Evolutionary conservation across 2,797 vertebrate species (phyloP), one percentile per base, ranked within the genome.

Genomic region (Cryptoprocta ferox): DNA sequence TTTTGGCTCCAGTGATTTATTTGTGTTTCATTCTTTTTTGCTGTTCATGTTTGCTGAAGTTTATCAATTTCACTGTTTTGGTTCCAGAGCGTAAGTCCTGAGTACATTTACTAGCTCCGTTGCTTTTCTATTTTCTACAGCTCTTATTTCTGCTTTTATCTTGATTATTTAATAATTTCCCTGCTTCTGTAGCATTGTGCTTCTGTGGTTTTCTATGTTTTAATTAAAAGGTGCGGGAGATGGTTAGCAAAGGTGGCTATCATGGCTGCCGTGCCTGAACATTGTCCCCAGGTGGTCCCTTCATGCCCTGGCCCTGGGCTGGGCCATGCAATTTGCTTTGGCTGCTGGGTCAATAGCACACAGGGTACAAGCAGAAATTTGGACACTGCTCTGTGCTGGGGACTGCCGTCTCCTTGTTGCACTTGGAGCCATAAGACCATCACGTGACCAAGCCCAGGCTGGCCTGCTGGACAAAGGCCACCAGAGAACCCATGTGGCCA

Each of bases 261-360:
- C 5, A 1, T 0, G 13, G 28, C 9, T 10, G 1, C 35, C 30
- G 9, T 9, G 37, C 45, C 68, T 3, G 1, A 6, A 15, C n/a
- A 2, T 2, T 6, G 13, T 7, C 81, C n/a, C n/a, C 0, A 2
- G 28, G 2, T 11, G 5, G 39, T 63, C 6, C 26, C 37, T 35
- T n/a, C 42, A 28, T 0, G 3, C 21, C 4, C 53, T 6, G 9
- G 26, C 59, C 19, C 91, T 37, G 63, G 24, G 50, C 63, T 68
- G 12, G 5, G 14, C 70, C 73, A 0, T 2, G 42, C 16, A 1
- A 39, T 24, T 35, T 59, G 12, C 76, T 56, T 28, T 65, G 8
- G 26, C 39, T 21, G 42, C 37, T 1, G 15, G 37, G 21, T 30
- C 39, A 2, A 15, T 1, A 11, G 6, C n/a, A 50, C 18, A 42